Base-by-base conservation (phyloP, 2,797 vertebrate genomes). In the Lophotriccus pileatus region DNA sequence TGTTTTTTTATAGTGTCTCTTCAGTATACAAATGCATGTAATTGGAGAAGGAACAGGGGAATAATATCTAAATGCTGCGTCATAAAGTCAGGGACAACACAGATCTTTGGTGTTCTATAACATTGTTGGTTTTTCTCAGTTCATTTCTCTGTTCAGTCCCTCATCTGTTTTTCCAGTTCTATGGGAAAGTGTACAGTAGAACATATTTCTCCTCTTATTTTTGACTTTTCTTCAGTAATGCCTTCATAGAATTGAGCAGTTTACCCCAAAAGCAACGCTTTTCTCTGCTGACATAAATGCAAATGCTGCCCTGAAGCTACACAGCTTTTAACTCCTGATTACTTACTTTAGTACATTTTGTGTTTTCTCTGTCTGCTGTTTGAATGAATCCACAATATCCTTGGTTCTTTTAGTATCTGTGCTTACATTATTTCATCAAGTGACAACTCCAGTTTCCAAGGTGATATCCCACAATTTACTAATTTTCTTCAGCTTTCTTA, bases 111-210 rank as follows among this genome's bases (percentile, higher is more conserved):
- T 7, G 24, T 44, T 78, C 92, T 50, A 44, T 6, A 68, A n/a
- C 0, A 0, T 8, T 0, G 1, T 47, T 83, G 15, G 0, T 72
- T 89, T 75, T 90, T 50, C 23, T 81, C 23, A 9, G 10, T 60
- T 90, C 18, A 21, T 44, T 70, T 6, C 4, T 69, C 10, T 62
- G 5, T 64, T 75, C 32, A 17, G 13, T 67, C 8, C 4, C 5
- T 7, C 4, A 23, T 50, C 34, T 56, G 10, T 1, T 78, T 79
- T 76, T 82, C 23, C 20, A 41, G 4, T 41, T 60, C 6, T 37
- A 15, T 3, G 7, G 56, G 24, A 86, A 86, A 70, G 5, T 14
- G 2, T 19, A 21, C 18, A 68, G 23, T 20, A 43, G 11, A 74
- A 52, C 2, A 6, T 49, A 39, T 70, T 74, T 79, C 12, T 75